A percentile compares a stretch with the other conserved stretches of the same genome.
phyloP scores from a whole-genome alignment of 2,113 vertebrate species.

The Mustelus asterias region DNA sequence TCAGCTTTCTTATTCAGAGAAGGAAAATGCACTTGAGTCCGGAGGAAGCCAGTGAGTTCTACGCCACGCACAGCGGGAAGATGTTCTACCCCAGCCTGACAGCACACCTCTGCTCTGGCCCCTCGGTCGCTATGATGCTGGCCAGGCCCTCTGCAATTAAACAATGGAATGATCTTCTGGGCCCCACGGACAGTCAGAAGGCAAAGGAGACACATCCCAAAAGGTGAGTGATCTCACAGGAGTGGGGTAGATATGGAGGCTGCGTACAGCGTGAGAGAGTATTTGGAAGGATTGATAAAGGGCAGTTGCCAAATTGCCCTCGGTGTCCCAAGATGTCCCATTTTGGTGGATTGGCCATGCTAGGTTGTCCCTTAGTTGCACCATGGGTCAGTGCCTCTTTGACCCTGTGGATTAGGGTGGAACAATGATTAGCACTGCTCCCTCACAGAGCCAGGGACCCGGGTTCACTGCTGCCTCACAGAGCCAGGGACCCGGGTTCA shows the following conservation, averaged over 20 bases:
- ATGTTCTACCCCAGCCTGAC: constrained; percentile 34
- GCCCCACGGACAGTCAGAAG: neutral
- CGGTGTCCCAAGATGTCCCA: too few relatives aligned
- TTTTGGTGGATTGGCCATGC: too few relatives aligned
- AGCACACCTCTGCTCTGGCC: constrained; percentile 15
- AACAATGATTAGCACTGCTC: too few relatives aligned
- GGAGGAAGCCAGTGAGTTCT: constrained; percentile 21
- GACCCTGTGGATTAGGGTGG: too few relatives aligned
- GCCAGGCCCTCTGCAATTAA: neutral
- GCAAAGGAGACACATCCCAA: neutral
- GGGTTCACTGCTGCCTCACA: too few relatives aligned
- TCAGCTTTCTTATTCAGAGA: neutral
- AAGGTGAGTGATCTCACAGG: neutral
- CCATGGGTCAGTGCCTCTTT: too few relatives aligned
- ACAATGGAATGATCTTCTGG: neutral
- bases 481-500: too few relatives aligned
- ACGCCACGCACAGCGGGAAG: neutral
- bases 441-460: too few relatives aligned
- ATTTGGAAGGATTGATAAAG: neutral
- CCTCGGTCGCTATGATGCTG: neutral
- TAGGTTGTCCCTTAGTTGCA: too few relatives aligned
- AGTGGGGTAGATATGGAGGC: neutral
- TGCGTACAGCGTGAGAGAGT: neutral
- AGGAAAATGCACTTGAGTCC: constrained; percentile 18
- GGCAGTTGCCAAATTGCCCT: too few relatives aligned